phyloP scores from a whole-genome alignment of 37 sponge, comb jelly and placozoan species.

The Oopsacas minuta region DNA sequence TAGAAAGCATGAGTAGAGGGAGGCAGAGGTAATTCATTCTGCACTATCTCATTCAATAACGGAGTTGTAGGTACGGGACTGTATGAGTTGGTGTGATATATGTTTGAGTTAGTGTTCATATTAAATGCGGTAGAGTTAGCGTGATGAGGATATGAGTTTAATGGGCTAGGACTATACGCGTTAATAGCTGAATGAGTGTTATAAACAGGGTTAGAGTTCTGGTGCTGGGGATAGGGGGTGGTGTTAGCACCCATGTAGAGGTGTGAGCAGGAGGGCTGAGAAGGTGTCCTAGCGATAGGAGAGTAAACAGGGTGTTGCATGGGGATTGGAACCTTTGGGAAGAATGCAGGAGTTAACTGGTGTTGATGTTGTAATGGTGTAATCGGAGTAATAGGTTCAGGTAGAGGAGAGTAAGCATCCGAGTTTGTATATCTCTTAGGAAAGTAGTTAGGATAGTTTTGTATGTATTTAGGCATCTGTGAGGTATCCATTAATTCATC shows the following conservation, averaged over 20 bases:
- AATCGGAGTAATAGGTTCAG: not conserved
- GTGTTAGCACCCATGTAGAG: not conserved
- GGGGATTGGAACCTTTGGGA: not conserved
- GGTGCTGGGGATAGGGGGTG: not conserved
- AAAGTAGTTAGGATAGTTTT: not conserved
- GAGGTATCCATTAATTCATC: conserved; percentile 6
- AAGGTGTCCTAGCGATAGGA: not conserved
- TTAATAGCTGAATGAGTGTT: not conserved
- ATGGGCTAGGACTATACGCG: not conserved
- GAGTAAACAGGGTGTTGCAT: not conserved
- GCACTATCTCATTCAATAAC: not conserved
- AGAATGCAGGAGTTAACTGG: not conserved
- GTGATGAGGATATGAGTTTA: not conserved
- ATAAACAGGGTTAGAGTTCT: not conserved
- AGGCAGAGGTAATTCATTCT: not conserved
- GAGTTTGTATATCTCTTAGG: conserved; percentile 6
- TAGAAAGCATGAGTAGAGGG: not conserved
- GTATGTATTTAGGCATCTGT: not conserved
- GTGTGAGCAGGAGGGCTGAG: not conserved
- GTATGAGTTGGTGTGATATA: not conserved
- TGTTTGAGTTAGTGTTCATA: not conserved
- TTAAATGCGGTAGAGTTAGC: not conserved
- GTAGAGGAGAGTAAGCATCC: not conserved
- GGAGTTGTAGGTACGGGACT: not conserved
- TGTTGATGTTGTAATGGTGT: not conserved